Evolutionary conservation across 2,888 invertebrate species (phyloP), one percentile per base, ranked within the genome.

Genomic region (Ctena decussata): DNA sequence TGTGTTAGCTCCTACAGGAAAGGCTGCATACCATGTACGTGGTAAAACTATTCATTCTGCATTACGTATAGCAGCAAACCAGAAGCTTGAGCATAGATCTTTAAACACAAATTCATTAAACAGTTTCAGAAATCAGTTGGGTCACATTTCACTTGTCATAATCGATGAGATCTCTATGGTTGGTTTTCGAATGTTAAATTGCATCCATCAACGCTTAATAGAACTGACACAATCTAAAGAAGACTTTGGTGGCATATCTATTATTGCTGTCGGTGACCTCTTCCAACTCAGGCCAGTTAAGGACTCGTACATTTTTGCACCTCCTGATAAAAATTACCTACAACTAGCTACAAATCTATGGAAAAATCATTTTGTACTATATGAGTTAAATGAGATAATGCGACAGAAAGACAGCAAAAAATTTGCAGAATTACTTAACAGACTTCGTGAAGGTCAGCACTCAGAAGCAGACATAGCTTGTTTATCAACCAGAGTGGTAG

Each of bases 91-190:
- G 53, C 77, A 79, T 32, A 84, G 76, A 69, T 32, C 83, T 24
- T 35, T 84, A 18, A 46, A 53, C 39, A 72, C 78, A 27, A 73
- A 74, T 70, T 39, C 57, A 70, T 32, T 86, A 15, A 84, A 84
- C 70, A 85, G 82, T 32, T 75, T 87, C 32, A 69, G 81, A 65
- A 81, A 75, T 32, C 72, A 87, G 53, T 41, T 85, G 41, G 71
- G 75, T 0, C 37, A 60, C 35, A 11, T 90, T 24, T 78, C 77
- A 35, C 37, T 89, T 0, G 57, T 87, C 12, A 80, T 89, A 24
- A 89, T 87, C 44, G 90, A 90, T 81, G 86, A 90, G 77, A 86
- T 89, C n/a, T 87, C 85, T 0, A 90, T 90, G 89, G 90, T 90
- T 49, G 85, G 88, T 0, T 82, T 73, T 21, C 76, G 77, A 44